Evolutionary conservation across 2,888 invertebrate genomes (phyloP).

Genomic region (Trissolcus japonicus): DNA sequence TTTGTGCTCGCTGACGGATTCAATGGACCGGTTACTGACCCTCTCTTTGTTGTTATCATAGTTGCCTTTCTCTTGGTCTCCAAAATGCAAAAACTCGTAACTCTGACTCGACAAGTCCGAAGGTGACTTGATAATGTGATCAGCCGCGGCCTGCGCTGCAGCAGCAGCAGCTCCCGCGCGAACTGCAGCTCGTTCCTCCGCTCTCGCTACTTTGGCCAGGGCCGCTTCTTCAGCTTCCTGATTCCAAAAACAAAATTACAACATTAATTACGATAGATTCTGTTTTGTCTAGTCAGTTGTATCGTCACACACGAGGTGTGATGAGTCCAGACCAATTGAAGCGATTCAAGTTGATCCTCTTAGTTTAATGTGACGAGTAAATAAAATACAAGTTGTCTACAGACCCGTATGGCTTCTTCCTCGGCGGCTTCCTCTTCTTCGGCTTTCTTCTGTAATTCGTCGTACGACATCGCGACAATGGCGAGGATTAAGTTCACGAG

Average conservation of each 20-base stretch:
- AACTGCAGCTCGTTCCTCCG: conserved; percentile 81
- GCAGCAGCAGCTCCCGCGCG: conserved; percentile 78
- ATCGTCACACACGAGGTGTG: no score
- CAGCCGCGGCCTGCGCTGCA: conserved; percentile 76
- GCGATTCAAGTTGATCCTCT: no score
- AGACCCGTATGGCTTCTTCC: conserved; percentile 92
- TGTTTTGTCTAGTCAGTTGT: no score
- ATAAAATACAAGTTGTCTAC: conserved; percentile 23
- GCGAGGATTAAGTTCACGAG: conserved; percentile 99
- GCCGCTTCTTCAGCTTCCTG: conserved; percentile 93
- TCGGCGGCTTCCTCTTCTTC: conserved; percentile 97
- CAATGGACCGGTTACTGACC: conserved; percentile 92
- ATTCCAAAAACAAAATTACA: neutral
- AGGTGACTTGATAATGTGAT: conserved; percentile 89
- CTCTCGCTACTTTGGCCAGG: conserved; percentile 82
- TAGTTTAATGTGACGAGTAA: neutral
- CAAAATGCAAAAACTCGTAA: conserved; percentile 87
- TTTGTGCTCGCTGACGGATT: conserved; percentile 91
- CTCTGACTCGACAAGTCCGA: conserved; percentile 94
- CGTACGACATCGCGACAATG: conserved; percentile 99
- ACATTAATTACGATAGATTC: neutral
- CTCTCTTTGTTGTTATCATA: conserved; percentile 94
- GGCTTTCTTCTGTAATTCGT: conserved; percentile 98
- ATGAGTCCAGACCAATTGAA: no score
- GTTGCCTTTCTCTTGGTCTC: conserved; percentile 91